Conservation (phyloP, 2,113 vertebrate species). For the Rhabdomys dilectus region DNA sequence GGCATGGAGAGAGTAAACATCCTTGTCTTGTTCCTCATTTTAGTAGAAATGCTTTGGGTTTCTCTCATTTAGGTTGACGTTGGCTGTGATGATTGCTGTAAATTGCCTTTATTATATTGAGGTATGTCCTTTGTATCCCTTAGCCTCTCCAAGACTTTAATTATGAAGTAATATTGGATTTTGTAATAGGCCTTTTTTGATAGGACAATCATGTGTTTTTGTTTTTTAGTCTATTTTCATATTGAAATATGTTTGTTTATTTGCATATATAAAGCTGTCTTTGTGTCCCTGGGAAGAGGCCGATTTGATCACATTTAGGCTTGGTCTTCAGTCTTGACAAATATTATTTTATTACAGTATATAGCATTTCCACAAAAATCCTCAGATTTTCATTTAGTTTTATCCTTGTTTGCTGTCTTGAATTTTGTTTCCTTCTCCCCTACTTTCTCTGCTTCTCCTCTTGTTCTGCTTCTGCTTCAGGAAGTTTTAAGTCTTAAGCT, state of each 20-base stretch:
- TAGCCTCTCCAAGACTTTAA: neutral
- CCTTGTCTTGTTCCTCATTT: neutral
- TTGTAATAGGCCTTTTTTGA: neutral
- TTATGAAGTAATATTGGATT: neutral
- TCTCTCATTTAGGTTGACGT: neutral
- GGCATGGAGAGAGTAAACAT: neutral
- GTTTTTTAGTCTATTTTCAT: neutral
- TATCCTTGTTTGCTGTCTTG: neutral
- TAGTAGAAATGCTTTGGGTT: neutral
- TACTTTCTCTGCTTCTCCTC: neutral
- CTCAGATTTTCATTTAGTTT: conserved; percentile 40
- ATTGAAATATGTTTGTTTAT: neutral
- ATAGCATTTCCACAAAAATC: conserved; percentile 12
- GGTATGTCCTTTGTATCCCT: neutral
- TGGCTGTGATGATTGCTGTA: neutral
- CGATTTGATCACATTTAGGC: neutral
- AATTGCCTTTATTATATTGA: neutral
- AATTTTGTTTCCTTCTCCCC: neutral
- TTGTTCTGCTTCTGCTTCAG: neutral
- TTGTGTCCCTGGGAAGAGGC: neutral
- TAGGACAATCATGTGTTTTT: neutral
- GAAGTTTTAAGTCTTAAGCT: neutral
- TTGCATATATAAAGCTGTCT: neutral
- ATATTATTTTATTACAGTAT: conserved; percentile 33
- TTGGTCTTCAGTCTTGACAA: neutral